Evolutionary conservation across 2,888 invertebrate genomes (phyloP).

Genomic region (Clivina fossor): DNA sequence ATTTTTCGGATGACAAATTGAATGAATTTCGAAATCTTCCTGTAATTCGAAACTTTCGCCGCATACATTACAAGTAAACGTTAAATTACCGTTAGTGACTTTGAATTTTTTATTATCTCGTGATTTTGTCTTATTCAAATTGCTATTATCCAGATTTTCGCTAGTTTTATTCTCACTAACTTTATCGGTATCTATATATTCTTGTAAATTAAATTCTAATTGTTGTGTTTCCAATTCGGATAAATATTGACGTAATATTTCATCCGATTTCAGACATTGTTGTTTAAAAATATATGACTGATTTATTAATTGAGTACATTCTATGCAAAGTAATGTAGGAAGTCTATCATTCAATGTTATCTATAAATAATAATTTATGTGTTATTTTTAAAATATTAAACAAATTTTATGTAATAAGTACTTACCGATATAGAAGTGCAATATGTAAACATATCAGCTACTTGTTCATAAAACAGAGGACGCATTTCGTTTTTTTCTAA

Average conservation of each 20-base stretch:
- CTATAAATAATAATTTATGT: slow-evolving; percentile 39
- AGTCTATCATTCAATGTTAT: slow-evolving; percentile 43
- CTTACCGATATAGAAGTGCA: slow-evolving; percentile 46
- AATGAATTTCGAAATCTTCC: slow-evolving; percentile 45
- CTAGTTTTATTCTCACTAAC: slow-evolving; percentile 24
- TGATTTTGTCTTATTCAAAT: slow-evolving; percentile 22
- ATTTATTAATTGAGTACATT: slow-evolving; percentile 44
- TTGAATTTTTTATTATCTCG: slow-evolving; percentile 22
- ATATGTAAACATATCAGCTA: slow-evolving; percentile 45
- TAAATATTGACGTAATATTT: slow-evolving; percentile 41
- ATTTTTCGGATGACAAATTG: slow-evolving; percentile 45
- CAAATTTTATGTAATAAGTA: slow-evolving; percentile 3
- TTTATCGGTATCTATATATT: slow-evolving; percentile 37
- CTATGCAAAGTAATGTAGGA: slow-evolving; percentile 44
- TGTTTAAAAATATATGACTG: slow-evolving; percentile 45
- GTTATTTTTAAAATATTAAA: slow-evolving; percentile 1
- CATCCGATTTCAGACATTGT: slow-evolving; percentile 45
- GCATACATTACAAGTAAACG: slow-evolving; percentile 43
- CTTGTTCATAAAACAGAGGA: slow-evolving; percentile 49
- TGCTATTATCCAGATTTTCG: slow-evolving; percentile 5
- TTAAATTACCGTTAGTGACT: slow-evolving; percentile 20
- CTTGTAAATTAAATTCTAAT: slow-evolving; percentile 36
- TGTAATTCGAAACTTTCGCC: slow-evolving; percentile 44
- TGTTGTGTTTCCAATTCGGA: slow-evolving; percentile 27
- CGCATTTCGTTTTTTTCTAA: slow-evolving; percentile 49